These are phyloP conservation scores for Forbesichthys agassizii DNA, from an alignment of 2,113 vertebrate genomes.

Conservation along the genomic window DNA sequence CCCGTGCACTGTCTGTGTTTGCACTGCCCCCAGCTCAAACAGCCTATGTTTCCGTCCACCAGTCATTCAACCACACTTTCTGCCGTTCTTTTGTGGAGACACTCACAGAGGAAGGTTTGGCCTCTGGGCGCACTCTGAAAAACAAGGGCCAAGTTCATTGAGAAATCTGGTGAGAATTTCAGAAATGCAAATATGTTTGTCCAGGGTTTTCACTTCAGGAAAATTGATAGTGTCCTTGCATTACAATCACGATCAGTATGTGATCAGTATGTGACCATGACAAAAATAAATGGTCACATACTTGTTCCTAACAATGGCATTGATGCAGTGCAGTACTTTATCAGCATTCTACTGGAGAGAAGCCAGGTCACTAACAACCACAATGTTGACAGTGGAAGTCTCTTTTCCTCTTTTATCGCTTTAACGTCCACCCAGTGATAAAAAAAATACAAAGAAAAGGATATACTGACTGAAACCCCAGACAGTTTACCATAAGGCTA, in stretches of 20 bases:
- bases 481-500: slow-evolving; percentile 11
- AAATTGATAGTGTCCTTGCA: slow-evolving; percentile 44
- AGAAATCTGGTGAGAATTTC: slow-evolving; percentile 60
- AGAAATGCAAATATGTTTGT: slow-evolving; percentile 44
- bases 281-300: slow-evolving; percentile 21
- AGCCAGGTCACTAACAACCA: slow-evolving; percentile 9
- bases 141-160: slow-evolving; percentile 66
- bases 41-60: slow-evolving; percentile 59
- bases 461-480: slow-evolving; percentile 32
- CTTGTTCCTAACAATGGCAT: slow-evolving; percentile 34
- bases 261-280: slow-evolving; percentile 23
- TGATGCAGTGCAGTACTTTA: slow-evolving; percentile 44
- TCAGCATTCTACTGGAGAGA: slow-evolving; percentile 7
- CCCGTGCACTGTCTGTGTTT: slow-evolving; percentile 71
- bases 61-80: slow-evolving; percentile 48
- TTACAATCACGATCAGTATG: slow-evolving; percentile 48
- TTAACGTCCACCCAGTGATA: slow-evolving; percentile 7
- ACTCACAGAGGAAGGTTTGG: slow-evolving; percentile 50
- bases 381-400: slow-evolving; percentile 6
- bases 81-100: slow-evolving; percentile 58
- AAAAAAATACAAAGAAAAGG: slow-evolving; percentile 25
- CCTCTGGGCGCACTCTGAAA: slow-evolving; percentile 43
- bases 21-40: slow-evolving; percentile 72
- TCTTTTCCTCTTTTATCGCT: slow-evolving; percentile 6
- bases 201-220: not conserved